Conservation (phyloP, 2,888 invertebrate genomes). For the Pristionchus japonicus region DNA sequence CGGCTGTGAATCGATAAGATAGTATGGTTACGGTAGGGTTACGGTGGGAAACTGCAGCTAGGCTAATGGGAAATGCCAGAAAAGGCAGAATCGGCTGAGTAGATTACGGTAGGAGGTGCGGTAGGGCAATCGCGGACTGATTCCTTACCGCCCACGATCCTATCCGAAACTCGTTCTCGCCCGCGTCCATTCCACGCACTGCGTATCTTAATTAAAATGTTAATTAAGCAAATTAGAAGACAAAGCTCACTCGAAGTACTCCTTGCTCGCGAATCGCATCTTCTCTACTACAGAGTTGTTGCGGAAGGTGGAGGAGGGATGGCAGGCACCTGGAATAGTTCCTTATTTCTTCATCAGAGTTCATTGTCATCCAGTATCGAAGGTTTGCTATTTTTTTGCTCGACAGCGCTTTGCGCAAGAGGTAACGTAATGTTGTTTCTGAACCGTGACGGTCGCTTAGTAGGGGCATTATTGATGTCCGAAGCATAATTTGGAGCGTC, state of each 20-base stretch:
- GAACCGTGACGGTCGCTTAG: no score
- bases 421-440: no score
- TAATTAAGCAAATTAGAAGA: neutral
- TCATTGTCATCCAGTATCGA: no score
- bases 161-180: neutral
- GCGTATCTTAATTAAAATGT: neutral
- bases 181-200: neutral
- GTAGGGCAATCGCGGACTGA: no score
- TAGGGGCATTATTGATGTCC: no score
- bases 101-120: no score
- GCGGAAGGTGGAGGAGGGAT: neutral
- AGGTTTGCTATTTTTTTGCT: neutral
- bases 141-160: neutral
- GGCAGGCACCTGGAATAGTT: neutral
- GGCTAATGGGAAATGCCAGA: neutral
- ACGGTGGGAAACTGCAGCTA: neutral
- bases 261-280: slow-evolving; percentile 6
- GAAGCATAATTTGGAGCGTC: no score
- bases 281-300: neutral
- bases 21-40: neutral
- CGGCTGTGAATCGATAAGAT: neutral
- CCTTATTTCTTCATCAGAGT: no score
- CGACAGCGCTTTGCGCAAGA: neutral
- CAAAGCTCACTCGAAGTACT: neutral
- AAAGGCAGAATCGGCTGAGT: no score